phyloP scores from a whole-genome alignment of 2,888 invertebrate species.

The Aelia acuminata region DNA sequence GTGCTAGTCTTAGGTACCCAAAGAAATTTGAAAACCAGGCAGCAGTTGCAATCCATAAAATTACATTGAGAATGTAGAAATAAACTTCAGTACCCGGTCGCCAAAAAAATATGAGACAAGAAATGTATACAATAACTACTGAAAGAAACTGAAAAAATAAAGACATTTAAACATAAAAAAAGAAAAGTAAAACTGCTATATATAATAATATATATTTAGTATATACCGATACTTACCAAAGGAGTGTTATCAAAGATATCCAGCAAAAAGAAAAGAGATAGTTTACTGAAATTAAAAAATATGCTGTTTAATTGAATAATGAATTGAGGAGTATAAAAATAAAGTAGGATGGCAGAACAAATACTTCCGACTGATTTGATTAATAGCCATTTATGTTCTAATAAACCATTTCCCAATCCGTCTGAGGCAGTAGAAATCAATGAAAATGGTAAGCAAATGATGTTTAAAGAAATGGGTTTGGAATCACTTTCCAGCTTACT shows the following conservation, averaged over 20 bases:
- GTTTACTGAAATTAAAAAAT: constrained; percentile 62
- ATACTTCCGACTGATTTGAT: constrained; percentile 59
- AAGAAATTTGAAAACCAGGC: constrained; percentile 65
- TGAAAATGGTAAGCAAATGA: constrained; percentile 64
- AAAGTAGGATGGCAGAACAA: constrained; percentile 55
- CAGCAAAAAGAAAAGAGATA: constrained; percentile 68
- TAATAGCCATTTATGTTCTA: constrained; percentile 61
- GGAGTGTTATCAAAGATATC: constrained; percentile 63
- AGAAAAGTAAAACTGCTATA: background rate
- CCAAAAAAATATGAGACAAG: constrained; percentile 64
- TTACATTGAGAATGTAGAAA: constrained; percentile 61
- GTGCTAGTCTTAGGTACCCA: constrained; percentile 63
- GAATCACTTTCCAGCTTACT: constrained; percentile 81
- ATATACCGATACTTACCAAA: constrained; percentile 62
- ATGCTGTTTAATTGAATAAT: constrained; percentile 59
- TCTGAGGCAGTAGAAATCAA: constrained; percentile 63
- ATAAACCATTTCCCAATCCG: constrained; percentile 63
- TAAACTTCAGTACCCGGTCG: constrained; percentile 59
- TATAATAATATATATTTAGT: background rate
- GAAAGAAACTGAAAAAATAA: constrained; percentile 63
- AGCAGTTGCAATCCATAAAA: constrained; percentile 65
- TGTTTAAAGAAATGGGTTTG: constrained; percentile 78
- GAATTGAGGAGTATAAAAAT: constrained; percentile 65
- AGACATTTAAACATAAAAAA: constrained; percentile 23
- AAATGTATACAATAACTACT: constrained; percentile 53